Percentiles rank a stretch among this genome's conserved stretches.
Evolutionary conservation across 2,113 vertebrate species (phyloP).

Genomic region (Zosterops pallidus): DNA sequence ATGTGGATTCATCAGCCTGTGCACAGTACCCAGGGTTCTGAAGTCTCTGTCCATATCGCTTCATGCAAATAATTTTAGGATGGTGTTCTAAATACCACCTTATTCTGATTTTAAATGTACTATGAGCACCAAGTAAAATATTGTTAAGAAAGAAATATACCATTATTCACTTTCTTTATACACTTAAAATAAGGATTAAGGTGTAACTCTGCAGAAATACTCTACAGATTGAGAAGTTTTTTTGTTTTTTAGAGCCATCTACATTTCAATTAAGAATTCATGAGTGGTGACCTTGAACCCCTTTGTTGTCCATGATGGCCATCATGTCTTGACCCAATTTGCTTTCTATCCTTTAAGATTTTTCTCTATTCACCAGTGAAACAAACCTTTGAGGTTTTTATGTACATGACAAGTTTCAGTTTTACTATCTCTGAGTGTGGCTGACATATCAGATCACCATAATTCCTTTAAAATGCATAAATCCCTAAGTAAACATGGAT

Average conservation of each 20-base stretch:
- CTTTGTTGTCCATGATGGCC: background rate
- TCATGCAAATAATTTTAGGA: background rate
- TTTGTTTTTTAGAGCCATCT: background rate
- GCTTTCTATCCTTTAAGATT: background rate
- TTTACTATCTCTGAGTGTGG: background rate
- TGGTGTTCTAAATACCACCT: background rate
- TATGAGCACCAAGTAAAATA: background rate
- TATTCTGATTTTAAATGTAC: background rate
- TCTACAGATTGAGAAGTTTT: background rate
- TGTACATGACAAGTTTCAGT: background rate
- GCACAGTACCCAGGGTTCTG: background rate
- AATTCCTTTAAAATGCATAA: background rate
- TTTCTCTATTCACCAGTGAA: background rate
- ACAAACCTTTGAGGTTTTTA: background rate
- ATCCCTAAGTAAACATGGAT: background rate
- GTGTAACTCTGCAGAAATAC: background rate
- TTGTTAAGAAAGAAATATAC: background rate
- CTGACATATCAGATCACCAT: background rate
- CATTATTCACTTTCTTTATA: rapidly evolving
- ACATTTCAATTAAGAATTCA: background rate
- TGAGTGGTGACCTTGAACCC: background rate
- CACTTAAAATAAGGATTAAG: background rate
- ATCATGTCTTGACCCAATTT: background rate
- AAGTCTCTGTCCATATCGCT: rapidly evolving
- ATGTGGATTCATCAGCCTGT: background rate